Base-by-base conservation (phyloP, 2,888 invertebrate genomes). In the Pegoplata infirma region DNA sequence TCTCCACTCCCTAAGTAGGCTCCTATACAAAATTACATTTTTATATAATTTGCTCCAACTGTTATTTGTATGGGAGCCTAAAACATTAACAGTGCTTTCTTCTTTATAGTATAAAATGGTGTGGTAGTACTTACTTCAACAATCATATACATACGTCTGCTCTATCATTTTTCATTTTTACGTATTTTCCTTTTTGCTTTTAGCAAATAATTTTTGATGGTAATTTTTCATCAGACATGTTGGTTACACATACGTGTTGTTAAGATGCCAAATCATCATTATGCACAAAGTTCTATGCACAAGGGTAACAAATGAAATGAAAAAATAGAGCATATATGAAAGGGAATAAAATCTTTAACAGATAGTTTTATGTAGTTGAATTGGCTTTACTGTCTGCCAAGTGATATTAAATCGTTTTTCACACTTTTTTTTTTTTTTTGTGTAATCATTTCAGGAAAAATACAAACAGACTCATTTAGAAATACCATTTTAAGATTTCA, bases 261-360 rank as follows among this genome's bases (percentile, higher is more conserved):
- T 53, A 75, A 67, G 53, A 75, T 75, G 67, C 75, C 75, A 75
- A 58, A 79, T 75, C 75, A 79, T 75, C 55, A 67, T 75, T 61
- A 75, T 63, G 55, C 25, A 59, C 8, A 44, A 49, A 53, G n/a
- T 23, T 51, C n/a, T 12, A n/a, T 51, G 51, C 21, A 51, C 12
- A 23, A 3, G 51, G 23, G 51, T 12, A 51, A 51, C 23, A n/a
- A 17, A 51, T 10, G 23, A 23, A 17, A 21, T n/a, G n/a, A 23
- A n/a, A 1, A 40, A n/a, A 40, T n/a, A 12, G n/a, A 40, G n/a
- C 5, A 40, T 40, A n/a, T n/a, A n/a, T n/a, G n/a, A n/a, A 5
- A n/a, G 36, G n/a, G n/a, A 40, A 61, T 55, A 49, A 44, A 56
- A 63, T 49, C 49, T 23, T n/a, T 28, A 17, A 32, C 47, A 56